Conservation (phyloP, 2,797 vertebrate species). For the Paguma larvata region DNA sequence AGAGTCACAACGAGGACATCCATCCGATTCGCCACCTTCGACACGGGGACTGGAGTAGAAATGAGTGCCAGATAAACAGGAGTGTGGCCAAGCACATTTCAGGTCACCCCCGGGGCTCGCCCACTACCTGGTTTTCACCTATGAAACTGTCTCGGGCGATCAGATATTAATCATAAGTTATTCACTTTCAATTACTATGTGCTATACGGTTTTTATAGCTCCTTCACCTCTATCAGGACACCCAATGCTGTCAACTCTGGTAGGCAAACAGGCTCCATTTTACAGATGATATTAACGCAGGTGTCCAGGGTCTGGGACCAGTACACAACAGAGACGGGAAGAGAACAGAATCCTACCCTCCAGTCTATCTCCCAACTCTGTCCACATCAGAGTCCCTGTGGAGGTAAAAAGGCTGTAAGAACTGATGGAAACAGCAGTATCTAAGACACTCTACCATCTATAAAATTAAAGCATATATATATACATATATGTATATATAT, state of each 20-base stretch:
- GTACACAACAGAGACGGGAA: neutral
- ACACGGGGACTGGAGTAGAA: neutral
- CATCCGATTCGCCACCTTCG: neutral
- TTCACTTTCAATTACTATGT: neutral
- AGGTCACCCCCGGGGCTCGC: neutral
- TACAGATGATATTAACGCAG: neutral
- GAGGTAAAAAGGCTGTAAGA: too few species aligned
- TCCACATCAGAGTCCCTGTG: neutral
- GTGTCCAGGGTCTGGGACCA: neutral
- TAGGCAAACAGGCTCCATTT: neutral
- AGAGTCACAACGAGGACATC: neutral
- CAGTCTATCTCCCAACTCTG: neutral
- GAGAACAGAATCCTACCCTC: neutral
- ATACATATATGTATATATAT: too few species aligned
- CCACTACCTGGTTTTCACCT: neutral
- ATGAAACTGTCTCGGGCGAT: neutral
- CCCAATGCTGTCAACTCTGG: neutral
- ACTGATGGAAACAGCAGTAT: neutral
- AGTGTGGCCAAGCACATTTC: too few species aligned
- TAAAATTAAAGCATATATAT: neutral
- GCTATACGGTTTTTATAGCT: neutral
- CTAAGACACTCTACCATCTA: neutral
- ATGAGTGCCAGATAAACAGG: accelerated
- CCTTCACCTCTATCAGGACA: neutral
- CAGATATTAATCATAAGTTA: accelerated